phyloP scores from a whole-genome alignment of 2,888 invertebrate genomes.

The Phymatocera aterrima region DNA sequence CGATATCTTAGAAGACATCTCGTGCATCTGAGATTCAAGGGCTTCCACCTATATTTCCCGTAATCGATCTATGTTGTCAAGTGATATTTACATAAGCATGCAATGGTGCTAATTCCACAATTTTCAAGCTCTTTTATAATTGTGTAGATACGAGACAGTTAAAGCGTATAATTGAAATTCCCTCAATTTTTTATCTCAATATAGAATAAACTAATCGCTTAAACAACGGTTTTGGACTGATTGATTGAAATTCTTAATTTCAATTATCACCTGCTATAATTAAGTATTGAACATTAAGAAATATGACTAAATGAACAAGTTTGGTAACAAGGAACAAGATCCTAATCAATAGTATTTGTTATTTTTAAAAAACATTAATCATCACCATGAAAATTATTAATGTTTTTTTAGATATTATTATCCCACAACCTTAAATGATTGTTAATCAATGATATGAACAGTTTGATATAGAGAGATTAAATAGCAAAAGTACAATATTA shows the following conservation, averaged over 20 bases:
- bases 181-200: too few species aligned
- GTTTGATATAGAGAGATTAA: neutral
- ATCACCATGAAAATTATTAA: too few species aligned
- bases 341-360: too few species aligned
- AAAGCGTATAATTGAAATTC: conserved; percentile 35
- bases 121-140: neutral
- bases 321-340: too few species aligned
- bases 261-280: neutral
- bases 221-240: too few species aligned
- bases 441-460: conserved; percentile 16
- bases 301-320: neutral
- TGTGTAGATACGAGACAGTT: conserved; percentile 15
- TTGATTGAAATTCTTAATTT: too few species aligned
- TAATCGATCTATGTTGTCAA: conserved; percentile 39
- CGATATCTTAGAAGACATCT: conserved; percentile 80
- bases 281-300: too few species aligned
- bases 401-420: conserved; percentile 35
- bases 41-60: conserved; percentile 82
- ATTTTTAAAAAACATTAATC: too few species aligned
- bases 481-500: neutral
- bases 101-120: conserved; percentile 28
- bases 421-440: conserved; percentile 13
- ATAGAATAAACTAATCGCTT: too few species aligned
- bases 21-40: conserved; percentile 85
- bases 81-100: conserved; percentile 47